These are phyloP conservation scores for Radopholus similis DNA, from an alignment of 1,140 invertebrate genomes.

Conservation along the genomic window DNA sequence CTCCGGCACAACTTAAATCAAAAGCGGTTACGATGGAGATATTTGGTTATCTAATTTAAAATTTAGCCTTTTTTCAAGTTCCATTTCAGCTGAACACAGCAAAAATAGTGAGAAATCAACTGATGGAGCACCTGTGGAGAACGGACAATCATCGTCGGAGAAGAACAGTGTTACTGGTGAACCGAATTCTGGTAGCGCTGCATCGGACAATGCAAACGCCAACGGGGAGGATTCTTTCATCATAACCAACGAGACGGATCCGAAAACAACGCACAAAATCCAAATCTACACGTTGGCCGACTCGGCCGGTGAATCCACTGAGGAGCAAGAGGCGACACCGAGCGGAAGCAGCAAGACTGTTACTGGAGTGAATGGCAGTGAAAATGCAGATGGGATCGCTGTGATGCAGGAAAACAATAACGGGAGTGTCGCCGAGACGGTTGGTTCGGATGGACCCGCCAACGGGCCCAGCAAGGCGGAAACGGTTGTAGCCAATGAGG, in stretches of 20 bases:
- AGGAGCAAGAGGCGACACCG: not conserved
- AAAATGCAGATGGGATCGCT: not conserved
- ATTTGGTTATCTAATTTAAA: not conserved
- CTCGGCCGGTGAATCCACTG: not conserved
- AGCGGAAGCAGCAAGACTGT: not conserved
- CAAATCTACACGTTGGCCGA: conserved; percentile 16
- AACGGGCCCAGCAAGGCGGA: conserved; percentile 5
- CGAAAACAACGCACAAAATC: conserved; percentile 27
- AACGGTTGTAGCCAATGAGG: not conserved
- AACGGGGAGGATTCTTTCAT: conserved; percentile 15
- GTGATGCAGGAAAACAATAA: conserved; percentile 1
- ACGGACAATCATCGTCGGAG: too few relatives aligned
- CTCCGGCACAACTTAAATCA: not conserved
- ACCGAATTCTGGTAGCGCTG: not conserved
- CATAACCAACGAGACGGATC: conserved; percentile 24
- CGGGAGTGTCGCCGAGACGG: conserved; percentile 22
- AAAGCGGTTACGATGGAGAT: conserved; percentile 18
- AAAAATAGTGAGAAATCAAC: not conserved
- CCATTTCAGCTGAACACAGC: conserved; percentile 1
- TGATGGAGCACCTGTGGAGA: not conserved
- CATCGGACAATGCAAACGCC: not conserved
- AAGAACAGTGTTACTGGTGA: too few relatives aligned
- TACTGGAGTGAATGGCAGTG: not conserved
- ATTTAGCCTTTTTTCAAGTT: not conserved
- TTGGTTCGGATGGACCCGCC: conserved; percentile 16